A percentile compares a stretch with the other conserved stretches of the same genome.
Conservation (phyloP, 2,888 invertebrate species). For the Campoplex capitator region DNA sequence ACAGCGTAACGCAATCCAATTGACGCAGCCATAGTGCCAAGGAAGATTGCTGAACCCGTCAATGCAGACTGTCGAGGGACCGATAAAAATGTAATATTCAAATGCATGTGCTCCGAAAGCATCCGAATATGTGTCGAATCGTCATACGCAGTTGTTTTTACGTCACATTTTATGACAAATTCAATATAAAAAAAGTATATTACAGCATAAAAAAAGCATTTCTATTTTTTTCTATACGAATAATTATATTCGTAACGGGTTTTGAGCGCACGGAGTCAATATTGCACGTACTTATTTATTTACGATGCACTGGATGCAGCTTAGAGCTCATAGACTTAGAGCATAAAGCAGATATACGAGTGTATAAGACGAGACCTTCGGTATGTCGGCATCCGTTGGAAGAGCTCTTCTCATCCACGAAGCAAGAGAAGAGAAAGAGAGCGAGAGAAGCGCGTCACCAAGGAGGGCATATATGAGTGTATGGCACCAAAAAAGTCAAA, state of each 20-base stretch:
- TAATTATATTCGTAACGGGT: not conserved
- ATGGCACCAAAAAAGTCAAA: constrained; percentile 74
- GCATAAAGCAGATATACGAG: not conserved
- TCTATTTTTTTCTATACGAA: not conserved
- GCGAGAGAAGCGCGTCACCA: constrained; percentile 3
- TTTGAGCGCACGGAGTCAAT: not conserved
- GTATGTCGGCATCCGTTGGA: constrained; percentile 16
- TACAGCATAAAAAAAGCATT: not conserved
- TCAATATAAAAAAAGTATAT: not conserved
- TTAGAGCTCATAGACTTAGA: not conserved
- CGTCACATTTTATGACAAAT: not conserved
- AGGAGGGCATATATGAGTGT: constrained; percentile 66
- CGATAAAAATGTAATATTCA: not conserved
- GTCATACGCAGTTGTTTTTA: not conserved
- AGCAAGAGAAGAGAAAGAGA: constrained; percentile 13
- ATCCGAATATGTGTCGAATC: not conserved
- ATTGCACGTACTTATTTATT: not conserved
- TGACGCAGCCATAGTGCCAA: not conserved
- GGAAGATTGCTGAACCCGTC: not conserved
- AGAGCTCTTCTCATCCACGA: not conserved
- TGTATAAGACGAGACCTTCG: not conserved
- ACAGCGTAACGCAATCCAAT: not conserved
- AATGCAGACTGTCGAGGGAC: not conserved
- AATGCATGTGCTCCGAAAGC: not conserved
- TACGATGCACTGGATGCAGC: not conserved